Evolutionary conservation across 1,140 invertebrate genomes (phyloP).

Genomic region (Drosophila carrolli): DNA sequence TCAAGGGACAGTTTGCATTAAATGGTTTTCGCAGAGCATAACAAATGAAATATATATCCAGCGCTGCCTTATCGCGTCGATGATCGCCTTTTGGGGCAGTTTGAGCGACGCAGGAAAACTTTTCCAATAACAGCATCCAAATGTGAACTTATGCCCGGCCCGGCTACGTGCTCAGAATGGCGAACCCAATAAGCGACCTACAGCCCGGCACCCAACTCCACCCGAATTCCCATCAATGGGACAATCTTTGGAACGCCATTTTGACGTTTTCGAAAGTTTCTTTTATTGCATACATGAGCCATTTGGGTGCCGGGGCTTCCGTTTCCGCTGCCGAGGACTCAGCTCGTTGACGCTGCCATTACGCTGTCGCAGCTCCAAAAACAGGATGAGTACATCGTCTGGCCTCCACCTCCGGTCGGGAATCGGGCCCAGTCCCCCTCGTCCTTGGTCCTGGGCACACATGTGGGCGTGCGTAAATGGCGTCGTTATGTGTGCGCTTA

Average conservation of each 20-base stretch:
- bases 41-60: constrained; percentile 54
- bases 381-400: constrained; percentile 57
- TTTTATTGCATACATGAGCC: constrained; percentile 84
- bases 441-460: constrained; percentile 24
- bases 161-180: constrained; percentile 69
- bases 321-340: constrained; percentile 60
- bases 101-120: constrained; percentile 64
- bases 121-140: constrained; percentile 81
- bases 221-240: constrained; percentile 57
- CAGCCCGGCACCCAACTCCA: background rate
- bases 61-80: constrained; percentile 59
- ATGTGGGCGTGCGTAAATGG: constrained; percentile 69
- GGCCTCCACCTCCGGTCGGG: constrained; percentile 14
- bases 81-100: constrained; percentile 78
- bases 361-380: constrained; percentile 63
- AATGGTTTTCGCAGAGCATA: constrained; percentile 7
- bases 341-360: constrained; percentile 79
- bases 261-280: constrained; percentile 83
- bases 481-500: constrained; percentile 79
- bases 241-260: constrained; percentile 82
- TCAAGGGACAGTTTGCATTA: constrained; percentile 18
- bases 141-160: constrained; percentile 72
- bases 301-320: constrained; percentile 76
- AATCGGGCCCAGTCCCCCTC: background rate
- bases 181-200: constrained; percentile 15